Percentiles rank a stretch among this genome's conserved stretches.
phyloP scores from a whole-genome alignment of 1,140 invertebrate genomes.

The Drosophila dunni region DNA sequence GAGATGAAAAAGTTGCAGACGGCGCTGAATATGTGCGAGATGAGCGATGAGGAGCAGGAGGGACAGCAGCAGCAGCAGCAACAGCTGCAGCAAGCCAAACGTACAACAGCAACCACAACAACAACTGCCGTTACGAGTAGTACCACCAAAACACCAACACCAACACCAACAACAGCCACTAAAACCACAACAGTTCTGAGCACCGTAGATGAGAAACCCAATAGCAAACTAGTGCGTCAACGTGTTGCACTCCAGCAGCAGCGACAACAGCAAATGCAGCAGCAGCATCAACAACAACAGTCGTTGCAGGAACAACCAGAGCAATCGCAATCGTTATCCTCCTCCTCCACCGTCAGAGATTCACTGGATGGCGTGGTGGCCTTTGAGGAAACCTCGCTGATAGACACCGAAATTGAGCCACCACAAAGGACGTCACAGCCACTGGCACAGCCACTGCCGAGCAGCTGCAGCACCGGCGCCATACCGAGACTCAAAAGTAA shows the following conservation, averaged over 20 bases:
- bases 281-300: conserved; percentile 36
- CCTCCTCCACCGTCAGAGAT: conserved; percentile 67
- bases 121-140: conserved; percentile 80
- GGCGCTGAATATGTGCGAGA: conserved; percentile 73
- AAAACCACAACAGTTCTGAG: conserved; percentile 42
- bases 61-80: conserved; percentile 12
- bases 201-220: conserved; percentile 61
- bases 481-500: conserved; percentile 67
- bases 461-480: conserved; percentile 70
- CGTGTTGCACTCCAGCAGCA: conserved; percentile 73
- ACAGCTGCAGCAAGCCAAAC: conserved; percentile 59
- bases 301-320: conserved; percentile 21
- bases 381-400: conserved; percentile 63
- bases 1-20: conserved; percentile 81
- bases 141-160: conserved; percentile 70
- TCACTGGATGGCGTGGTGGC: conserved; percentile 62
- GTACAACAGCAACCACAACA: conserved; percentile 50
- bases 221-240: conserved; percentile 75
- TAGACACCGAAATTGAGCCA: conserved; percentile 49
- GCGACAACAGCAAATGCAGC: conserved; percentile 49
- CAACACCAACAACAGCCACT: conserved; percentile 47
- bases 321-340: conserved; percentile 72
- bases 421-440: conserved; percentile 1
- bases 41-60: conserved; percentile 74
- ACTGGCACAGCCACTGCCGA: conserved; percentile 42